Conservation (phyloP, 64 coral and sea anemone genomes). For the Montipora capricornis region DNA sequence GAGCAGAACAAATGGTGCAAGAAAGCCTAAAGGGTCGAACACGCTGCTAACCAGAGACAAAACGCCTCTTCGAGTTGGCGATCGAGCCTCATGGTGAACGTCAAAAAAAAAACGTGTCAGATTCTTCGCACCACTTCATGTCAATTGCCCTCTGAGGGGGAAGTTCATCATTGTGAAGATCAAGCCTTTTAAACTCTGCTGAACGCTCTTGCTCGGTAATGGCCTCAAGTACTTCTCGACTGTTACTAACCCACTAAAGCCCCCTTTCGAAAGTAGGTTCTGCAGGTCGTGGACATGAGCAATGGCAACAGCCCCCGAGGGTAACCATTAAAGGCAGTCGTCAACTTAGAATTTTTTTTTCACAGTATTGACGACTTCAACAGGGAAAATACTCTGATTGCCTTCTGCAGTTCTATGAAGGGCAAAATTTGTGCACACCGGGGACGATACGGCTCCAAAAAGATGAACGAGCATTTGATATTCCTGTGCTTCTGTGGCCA, state of each 20-base stretch:
- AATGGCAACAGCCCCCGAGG: constrained; percentile 20
- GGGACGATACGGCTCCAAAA: constrained; percentile 62
- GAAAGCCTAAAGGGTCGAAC: too few species aligned
- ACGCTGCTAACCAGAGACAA: too few species aligned
- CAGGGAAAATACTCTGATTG: not conserved
- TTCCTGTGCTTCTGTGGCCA: constrained; percentile 38
- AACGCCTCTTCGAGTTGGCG: too few species aligned
- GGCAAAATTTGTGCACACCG: constrained; percentile 60
- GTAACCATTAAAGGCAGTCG: constrained; percentile 36
- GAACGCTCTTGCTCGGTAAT: constrained; percentile 32
- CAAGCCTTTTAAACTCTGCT: constrained; percentile 31
- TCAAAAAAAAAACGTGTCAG: too few species aligned
- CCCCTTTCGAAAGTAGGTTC: constrained; percentile 16
- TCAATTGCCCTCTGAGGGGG: not conserved
- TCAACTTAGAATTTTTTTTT: constrained; percentile 67
- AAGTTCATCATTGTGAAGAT: constrained; percentile 36
- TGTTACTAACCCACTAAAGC: constrained; percentile 42
- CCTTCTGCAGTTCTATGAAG: constrained; percentile 8
- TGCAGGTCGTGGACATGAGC: not conserved
- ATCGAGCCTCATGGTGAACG: too few species aligned
- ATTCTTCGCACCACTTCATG: too few species aligned
- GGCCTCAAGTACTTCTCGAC: not conserved
- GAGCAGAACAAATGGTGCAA: too few species aligned
- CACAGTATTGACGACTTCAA: constrained; percentile 4
- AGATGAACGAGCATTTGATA: constrained; percentile 57